Evolutionary conservation across 1,140 invertebrate species (phyloP), one percentile per base, ranked within the genome.

Genomic region (Adoxophyes honmai): DNA sequence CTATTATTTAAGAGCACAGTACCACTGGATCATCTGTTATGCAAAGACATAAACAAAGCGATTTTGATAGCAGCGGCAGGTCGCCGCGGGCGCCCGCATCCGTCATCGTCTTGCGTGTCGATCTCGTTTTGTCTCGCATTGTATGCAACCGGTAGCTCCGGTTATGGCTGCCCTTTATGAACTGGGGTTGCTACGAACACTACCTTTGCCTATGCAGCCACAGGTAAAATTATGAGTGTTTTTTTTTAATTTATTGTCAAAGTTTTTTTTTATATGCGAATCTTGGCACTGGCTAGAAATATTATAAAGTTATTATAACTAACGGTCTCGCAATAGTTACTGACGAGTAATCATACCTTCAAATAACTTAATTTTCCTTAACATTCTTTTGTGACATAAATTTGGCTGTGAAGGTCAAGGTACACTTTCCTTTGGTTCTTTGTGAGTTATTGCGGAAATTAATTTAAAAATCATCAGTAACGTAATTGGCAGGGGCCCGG

Each of bases 141-240:
- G 66, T 70, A 65, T 74, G 60, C 54, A 64, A 78, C 75, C 67
- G 71, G 75, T 78, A 79, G 78, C 76, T 66, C 75, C 71, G 65
- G 73, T 73, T 70, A 52, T 57, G 57, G 59, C 60, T 68, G 59
- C 76, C 70, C 70, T 73, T 77, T 80, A 68, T 67, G 21, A 58
- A 28, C 21, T 28, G 21, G 21, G 21, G 6, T 28, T 28, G 21
- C 21, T 28, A 2, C 2, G 21, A 28, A 28, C 21, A 28, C 21
- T 28, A 28, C 21, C 21, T 28, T 3, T 28, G 6, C 21, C 6
- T n/a, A n/a, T 3, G 21, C 2, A 28, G 21, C 21, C 6, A 28
- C 21, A 28, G 21, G 21, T 28, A 28, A 28, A 3, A 28, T 28
- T 2, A 28, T 3, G 21, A 28, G 2, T 3, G 21, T 3, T 3